Evolutionary conservation across 2,797 vertebrate genomes (phyloP), one percentile per base, ranked within the genome.

Genomic region (Lepidocolaptes lacrymiger): DNA sequence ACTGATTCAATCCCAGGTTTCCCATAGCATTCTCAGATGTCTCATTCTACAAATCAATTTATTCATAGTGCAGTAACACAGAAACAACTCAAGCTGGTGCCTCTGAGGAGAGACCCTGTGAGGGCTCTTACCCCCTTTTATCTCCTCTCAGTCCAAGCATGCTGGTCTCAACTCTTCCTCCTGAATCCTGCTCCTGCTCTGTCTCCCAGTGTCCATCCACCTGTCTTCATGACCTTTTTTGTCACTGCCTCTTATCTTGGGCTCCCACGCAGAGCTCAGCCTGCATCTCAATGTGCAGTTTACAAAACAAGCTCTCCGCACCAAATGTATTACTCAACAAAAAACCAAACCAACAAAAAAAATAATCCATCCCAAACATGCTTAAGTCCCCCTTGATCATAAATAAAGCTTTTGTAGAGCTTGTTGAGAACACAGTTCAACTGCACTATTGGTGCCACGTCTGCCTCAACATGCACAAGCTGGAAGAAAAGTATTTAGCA

Each of bases 281-380:
- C 20, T 63, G 34, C 28, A 61, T 14, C 20, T 61, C 49, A 23
- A 23, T 21, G 15, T 24, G n/a, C 28, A 26, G 36, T 7, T 39
- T 11, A 44, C 24, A 44, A 34, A 51, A 14, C 9, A 11, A 44
- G 9, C 28, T 19, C 51, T 5, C 3, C 2, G 5, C 28, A 39
- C 14, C 51, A 58, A 71, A 58, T 16, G 15, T 1, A 27, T 11
- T 71, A 17, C 21, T 34, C 10, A 34, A 18, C 4, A 51, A 69
- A 71, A 51, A 51, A 48, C 12, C 14, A 41, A 41, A 41, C 39
- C 4, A 62, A 1, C 6, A 14, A 30, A 58, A 49, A 51, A 6
- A 52, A 32, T 20, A 52, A 32, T 20, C 28, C 9, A 14, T 1
- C 10, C 9, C 4, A 37, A 63, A 62, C 0, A 0, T 2, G 8